A percentile compares a stretch with the other conserved stretches of the same genome.
Conservation (phyloP, 2,888 invertebrate species). For the Orthosia cruda region DNA sequence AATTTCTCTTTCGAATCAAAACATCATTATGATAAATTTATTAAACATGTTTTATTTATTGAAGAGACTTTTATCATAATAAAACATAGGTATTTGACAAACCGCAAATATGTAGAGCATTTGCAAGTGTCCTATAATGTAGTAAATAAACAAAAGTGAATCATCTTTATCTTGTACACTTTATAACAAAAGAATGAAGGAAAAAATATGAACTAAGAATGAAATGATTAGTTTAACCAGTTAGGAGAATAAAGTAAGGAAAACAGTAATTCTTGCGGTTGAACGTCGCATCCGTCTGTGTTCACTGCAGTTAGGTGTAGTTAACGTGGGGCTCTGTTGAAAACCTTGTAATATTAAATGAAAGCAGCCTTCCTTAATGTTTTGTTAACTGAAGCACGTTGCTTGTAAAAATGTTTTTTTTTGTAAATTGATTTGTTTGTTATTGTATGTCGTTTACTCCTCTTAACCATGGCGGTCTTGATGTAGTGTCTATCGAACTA, state of each 20-base stretch:
- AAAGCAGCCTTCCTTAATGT: not conserved
- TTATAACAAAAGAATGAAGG: not conserved
- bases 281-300: conserved; percentile 1
- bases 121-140: no score
- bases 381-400: not conserved
- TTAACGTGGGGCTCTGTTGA: not conserved
- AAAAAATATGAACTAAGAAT: conserved; percentile 22
- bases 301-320: conserved; percentile 4
- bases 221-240: conserved; percentile 11
- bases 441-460: not conserved
- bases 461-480: no score
- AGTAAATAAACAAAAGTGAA: not conserved
- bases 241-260: not conserved
- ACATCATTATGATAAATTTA: no score
- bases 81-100: not conserved
- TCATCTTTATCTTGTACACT: not conserved
- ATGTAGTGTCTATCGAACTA: no score
- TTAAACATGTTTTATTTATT: no score
- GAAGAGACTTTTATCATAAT: not conserved
- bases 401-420: conserved; percentile 3
- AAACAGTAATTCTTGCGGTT: not conserved
- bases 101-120: not conserved
- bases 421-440: conserved; percentile 9
- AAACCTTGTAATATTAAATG: not conserved
- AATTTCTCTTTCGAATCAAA: no score